Evolutionary conservation across 2,797 vertebrate species (phyloP).

Genomic region (Austrolebias charrua): DNA sequence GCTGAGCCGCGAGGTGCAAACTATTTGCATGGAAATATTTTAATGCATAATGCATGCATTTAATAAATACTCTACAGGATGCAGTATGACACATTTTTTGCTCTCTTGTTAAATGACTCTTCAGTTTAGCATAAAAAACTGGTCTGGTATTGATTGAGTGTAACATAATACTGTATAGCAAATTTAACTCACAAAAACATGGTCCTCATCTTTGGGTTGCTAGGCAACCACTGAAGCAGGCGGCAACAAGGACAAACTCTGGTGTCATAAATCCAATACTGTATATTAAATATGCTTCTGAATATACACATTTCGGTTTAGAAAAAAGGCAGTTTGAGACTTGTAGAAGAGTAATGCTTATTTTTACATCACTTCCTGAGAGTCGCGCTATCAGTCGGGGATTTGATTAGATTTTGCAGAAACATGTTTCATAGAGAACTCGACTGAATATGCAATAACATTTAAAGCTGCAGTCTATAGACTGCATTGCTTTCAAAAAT

Average conservation of each 20-base stretch:
- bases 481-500: too few species aligned
- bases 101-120: neutral
- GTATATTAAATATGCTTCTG: neutral
- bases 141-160: neutral
- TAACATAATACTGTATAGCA: neutral
- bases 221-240: neutral
- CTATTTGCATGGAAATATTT: neutral
- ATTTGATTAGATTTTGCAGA: neutral
- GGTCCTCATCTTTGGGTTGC: neutral
- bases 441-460: too few species aligned
- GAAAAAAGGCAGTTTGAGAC: neutral
- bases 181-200: neutral
- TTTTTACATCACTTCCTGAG: neutral
- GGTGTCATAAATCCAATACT: neutral
- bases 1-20: slow-evolving; percentile 80
- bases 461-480: too few species aligned
- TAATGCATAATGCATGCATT: neutral
- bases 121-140: neutral
- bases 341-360: neutral
- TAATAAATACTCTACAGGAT: neutral
- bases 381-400: neutral
- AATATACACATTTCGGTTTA: neutral
- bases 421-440: too few species aligned
- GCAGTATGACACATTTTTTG: neutral
- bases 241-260: neutral